These are phyloP conservation scores for Leptonema lineaticorne DNA, from an alignment of 1,140 invertebrate genomes.

Conservation along the genomic window DNA sequence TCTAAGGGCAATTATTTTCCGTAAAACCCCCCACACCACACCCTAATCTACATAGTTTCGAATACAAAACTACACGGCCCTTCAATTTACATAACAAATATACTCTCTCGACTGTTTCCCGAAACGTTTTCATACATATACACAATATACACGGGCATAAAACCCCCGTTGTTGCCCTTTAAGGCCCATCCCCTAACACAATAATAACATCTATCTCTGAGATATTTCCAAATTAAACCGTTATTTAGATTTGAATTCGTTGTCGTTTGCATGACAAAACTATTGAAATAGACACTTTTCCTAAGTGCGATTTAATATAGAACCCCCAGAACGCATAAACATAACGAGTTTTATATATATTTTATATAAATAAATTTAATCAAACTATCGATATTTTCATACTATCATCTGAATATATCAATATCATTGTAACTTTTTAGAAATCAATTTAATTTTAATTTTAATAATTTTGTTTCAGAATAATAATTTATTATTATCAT, in stretches of 20 bases:
- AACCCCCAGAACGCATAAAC: too few relatives aligned
- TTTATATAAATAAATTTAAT: too few relatives aligned
- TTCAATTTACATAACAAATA: constrained; percentile 27
- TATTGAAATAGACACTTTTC: background rate
- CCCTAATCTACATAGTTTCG: constrained; percentile 7
- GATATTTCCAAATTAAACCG: background rate
- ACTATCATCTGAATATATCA: too few relatives aligned
- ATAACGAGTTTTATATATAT: too few relatives aligned
- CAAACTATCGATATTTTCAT: too few relatives aligned
- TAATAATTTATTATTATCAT: too few relatives aligned
- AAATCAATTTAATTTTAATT: too few relatives aligned
- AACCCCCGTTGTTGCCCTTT: background rate
- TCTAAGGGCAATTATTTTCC: background rate
- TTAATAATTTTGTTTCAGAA: too few relatives aligned
- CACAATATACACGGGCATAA: too few relatives aligned
- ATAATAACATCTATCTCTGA: constrained; percentile 2
- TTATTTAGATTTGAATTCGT: background rate
- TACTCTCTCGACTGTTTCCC: background rate
- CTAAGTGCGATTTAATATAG: too few relatives aligned
- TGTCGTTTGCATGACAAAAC: background rate
- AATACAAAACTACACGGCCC: constrained; percentile 17
- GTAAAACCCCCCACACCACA: background rate
- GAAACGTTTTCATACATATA: constrained; percentile 3
- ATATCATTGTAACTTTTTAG: too few relatives aligned
- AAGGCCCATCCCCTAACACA: background rate